These are phyloP conservation scores for Antigone vipio DNA, from an alignment of 2,113 vertebrate species.

Conservation along the genomic window DNA sequence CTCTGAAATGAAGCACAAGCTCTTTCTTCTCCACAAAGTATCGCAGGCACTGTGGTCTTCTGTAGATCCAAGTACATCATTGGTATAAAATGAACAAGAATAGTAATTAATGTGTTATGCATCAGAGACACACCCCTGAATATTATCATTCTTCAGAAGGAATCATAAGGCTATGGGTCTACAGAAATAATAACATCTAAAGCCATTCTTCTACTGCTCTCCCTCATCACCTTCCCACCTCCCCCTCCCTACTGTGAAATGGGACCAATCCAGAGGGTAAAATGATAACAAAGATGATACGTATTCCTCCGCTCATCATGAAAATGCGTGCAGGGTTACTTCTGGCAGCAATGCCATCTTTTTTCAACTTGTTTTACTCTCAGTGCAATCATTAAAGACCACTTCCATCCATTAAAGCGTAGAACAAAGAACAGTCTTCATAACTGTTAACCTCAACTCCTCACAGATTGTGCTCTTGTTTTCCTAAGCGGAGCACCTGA, in stretches of 20 bases:
- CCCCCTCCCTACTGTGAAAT: background rate
- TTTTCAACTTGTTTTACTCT: background rate
- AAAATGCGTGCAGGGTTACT: background rate
- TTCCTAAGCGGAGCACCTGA: background rate
- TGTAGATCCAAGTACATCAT: background rate
- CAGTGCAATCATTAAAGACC: background rate
- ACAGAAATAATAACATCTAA: background rate
- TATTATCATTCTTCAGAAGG: background rate
- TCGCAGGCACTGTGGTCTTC: background rate
- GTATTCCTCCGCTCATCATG: background rate
- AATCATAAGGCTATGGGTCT: background rate
- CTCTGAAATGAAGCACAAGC: background rate
- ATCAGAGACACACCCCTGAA: background rate
- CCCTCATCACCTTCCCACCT: background rate
- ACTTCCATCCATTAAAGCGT: background rate
- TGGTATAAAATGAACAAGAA: background rate
- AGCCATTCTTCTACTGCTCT: background rate
- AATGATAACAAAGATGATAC: background rate
- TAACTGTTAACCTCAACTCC: background rate
- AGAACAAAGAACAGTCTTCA: background rate
- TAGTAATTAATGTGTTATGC: background rate
- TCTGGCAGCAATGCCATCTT: background rate
- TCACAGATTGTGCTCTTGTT: background rate
- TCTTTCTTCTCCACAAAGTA: background rate
- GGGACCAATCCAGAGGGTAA: background rate